Evolutionary conservation across 2,113 vertebrate genomes (phyloP).

Genomic region (Gadus macrocephalus): DNA sequence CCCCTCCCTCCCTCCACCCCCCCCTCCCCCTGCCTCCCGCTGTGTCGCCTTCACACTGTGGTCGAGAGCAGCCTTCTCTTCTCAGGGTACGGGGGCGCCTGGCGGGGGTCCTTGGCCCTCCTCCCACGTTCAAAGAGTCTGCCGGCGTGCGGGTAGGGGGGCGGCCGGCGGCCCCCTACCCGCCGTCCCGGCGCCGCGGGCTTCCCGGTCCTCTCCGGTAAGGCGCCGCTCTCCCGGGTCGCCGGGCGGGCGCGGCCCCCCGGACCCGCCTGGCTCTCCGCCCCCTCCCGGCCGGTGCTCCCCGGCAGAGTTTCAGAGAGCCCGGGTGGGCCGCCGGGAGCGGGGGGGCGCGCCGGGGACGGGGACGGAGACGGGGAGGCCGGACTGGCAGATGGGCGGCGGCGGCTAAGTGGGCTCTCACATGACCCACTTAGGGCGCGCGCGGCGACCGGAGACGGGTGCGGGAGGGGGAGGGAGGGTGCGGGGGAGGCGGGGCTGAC

Average conservation of each 20-base stretch:
- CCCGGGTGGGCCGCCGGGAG: slow-evolving; percentile 53
- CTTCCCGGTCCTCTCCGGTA: slow-evolving; percentile 21
- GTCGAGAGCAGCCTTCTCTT: slow-evolving; percentile 73
- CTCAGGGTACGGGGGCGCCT: slow-evolving; percentile 67
- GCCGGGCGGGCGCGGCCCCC: slow-evolving; percentile 8
- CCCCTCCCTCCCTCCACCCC: slow-evolving; percentile 7
- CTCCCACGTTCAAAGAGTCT: slow-evolving; percentile 36
- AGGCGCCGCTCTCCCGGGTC: slow-evolving; percentile 5
- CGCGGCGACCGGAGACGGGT: slow-evolving; percentile 29
- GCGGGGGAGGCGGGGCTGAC: slow-evolving; percentile 42
- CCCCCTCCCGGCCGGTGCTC: slow-evolving; percentile 14
- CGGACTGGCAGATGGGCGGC: slow-evolving; percentile 35
- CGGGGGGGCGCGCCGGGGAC: slow-evolving; percentile 22
- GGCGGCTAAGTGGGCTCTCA: slow-evolving; percentile 35
- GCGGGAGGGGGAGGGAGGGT: slow-evolving; percentile 37
- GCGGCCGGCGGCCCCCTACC: slow-evolving; percentile 66
- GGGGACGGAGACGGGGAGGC: slow-evolving; percentile 19
- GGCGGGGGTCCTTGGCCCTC: slow-evolving; percentile 56
- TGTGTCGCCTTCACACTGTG: slow-evolving; percentile 67
- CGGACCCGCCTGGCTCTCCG: slow-evolving; percentile 13
- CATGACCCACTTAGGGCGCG: slow-evolving; percentile 32
- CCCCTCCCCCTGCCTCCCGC: slow-evolving; percentile 38
- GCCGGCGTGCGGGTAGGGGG: slow-evolving; percentile 63
- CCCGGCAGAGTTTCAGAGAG: slow-evolving; percentile 17
- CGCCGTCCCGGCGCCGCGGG: slow-evolving; percentile 26